Evolutionary conservation across 2,888 invertebrate genomes (phyloP), one percentile per base, ranked within the genome.

Genomic region (Selenia dentaria): DNA sequence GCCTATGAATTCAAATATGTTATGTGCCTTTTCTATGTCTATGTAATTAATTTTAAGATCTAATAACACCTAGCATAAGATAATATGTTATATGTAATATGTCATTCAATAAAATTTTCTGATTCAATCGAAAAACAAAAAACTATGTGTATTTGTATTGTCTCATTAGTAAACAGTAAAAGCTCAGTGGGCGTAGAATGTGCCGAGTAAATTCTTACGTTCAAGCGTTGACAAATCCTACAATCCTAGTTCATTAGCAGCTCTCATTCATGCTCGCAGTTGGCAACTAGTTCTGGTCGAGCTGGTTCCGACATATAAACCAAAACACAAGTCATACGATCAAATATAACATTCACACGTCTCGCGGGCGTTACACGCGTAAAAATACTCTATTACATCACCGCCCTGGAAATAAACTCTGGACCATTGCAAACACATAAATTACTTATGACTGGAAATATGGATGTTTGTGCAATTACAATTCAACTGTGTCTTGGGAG

Each of bases 301-400:
- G 6, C 8, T 22, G 8, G n/a, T n/a, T n/a, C 22, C 8, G 34
- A 32, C 3, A 20, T 34, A 55, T 36, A 58, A 63, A 53, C 43
- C 49, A 56, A 57, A 59, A 36, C 46, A 53, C 49, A 57, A 54
- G 36, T 57, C 57, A 54, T 51, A 49, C 39, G 34, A 39, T 51
- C 48, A 28, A 61, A 60, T 58, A 62, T 56, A 67, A 57, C 58
- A 49, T 60, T 59, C 40, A 51, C 58, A 42, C 38, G 38, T 43
- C 40, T 55, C 45, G 59, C 55, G 35, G 32, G 52, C 58, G 55
- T 51, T 55, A 53, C 34, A 36, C 35, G 50, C 48, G 54, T 62
- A 56, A 62, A 65, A 70, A 65, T 54, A 35, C n/a, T 57, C 35
- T 35, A 50, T 70, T 66, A 61, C 66, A 63, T 70, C 71, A 70